Evolutionary conservation across 2,113 vertebrate genomes (phyloP).

Genomic region (Paramormyrops kingsleyae): DNA sequence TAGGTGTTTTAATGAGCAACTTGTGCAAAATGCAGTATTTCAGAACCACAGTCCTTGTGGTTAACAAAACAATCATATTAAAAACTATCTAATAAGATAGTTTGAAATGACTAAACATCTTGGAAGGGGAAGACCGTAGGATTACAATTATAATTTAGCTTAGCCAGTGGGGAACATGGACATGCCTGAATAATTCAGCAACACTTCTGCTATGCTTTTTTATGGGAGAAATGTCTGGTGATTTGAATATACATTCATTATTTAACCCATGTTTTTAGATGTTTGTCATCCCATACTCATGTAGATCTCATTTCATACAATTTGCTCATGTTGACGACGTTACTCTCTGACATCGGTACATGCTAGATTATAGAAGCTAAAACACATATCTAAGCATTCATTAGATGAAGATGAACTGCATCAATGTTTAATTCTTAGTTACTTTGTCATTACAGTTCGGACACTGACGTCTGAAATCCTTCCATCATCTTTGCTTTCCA

Average conservation of each 20-base stretch:
- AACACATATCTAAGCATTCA: background rate
- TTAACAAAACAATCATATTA: background rate
- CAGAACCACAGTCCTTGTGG: background rate
- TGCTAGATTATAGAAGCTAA: background rate
- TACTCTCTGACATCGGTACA: background rate
- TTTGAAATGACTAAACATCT: background rate
- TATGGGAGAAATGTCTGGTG: background rate
- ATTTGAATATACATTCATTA: background rate
- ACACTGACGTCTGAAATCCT: background rate
- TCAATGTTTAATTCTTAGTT: background rate
- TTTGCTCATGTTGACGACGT: background rate
- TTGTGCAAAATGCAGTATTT: background rate
- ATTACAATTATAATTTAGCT: background rate
- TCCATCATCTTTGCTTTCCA: background rate
- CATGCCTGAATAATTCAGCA: constrained; percentile 1
- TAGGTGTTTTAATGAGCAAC: background rate
- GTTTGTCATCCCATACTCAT: background rate
- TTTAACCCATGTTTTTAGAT: background rate
- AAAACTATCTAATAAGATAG: background rate
- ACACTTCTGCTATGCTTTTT: background rate
- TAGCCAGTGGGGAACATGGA: background rate
- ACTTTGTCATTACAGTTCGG: background rate
- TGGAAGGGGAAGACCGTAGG: background rate
- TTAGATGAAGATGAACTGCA: background rate
- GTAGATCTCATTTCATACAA: background rate